These are phyloP conservation scores for Bungarus multicinctus DNA, from an alignment of 2,113 vertebrate genomes.

Conservation along the genomic window DNA sequence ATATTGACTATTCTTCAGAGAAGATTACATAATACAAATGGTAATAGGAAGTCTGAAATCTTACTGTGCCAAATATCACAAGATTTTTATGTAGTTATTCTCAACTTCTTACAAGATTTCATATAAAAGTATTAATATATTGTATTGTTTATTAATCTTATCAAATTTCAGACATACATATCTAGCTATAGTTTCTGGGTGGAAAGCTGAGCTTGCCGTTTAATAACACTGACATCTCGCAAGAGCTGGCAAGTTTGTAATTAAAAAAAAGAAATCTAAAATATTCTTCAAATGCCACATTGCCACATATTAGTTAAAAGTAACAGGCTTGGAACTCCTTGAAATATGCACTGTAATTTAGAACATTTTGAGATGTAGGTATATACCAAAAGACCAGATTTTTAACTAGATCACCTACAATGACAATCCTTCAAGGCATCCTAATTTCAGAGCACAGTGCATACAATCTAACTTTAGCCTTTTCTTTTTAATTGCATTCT, in stretches of 20 bases:
- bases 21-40: neutral
- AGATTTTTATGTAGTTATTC: neutral
- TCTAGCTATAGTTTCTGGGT: neutral
- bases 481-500: neutral
- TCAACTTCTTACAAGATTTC: neutral
- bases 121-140: neutral
- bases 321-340: conserved; percentile 16
- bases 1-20: neutral
- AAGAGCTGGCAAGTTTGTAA: neutral
- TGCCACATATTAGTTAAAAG: neutral
- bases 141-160: neutral
- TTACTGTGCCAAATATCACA: neutral
- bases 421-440: neutral
- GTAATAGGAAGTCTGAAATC: neutral
- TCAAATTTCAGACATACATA: neutral
- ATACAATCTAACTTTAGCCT: neutral
- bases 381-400: neutral
- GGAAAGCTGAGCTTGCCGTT: neutral
- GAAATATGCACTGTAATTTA: neutral
- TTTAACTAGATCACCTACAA: neutral
- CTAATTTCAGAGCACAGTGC: neutral
- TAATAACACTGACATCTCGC: neutral
- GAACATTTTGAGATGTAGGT: neutral
- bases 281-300: neutral
- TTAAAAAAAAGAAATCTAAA: neutral